Evolutionary conservation across 2,888 invertebrate species (phyloP).

Genomic region (Cinara cedri): DNA sequence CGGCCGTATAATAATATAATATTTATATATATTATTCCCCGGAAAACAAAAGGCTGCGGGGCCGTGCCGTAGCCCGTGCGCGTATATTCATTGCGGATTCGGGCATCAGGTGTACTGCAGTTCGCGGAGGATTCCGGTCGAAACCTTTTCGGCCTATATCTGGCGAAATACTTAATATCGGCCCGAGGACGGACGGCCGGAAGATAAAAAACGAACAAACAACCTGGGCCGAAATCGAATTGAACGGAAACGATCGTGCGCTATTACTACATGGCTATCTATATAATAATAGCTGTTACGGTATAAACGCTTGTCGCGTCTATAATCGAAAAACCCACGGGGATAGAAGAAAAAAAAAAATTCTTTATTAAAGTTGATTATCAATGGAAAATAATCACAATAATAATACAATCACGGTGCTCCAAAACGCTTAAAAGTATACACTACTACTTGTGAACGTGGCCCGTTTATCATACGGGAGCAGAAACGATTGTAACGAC

Average conservation of each 20-base stretch:
- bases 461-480: conserved; percentile 38
- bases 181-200: not conserved
- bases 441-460: not conserved
- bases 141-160: conserved; percentile 25
- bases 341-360: not conserved
- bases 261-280: too few relatives aligned
- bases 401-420: not conserved
- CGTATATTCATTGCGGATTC: conserved; percentile 1
- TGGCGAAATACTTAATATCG: not conserved
- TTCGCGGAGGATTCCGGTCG: conserved; percentile 22
- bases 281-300: too few relatives aligned
- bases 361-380: conserved; percentile 29
- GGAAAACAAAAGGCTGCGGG: not conserved
- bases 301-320: not conserved
- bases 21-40: not conserved
- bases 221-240: conserved; percentile 29
- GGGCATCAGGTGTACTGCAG: conserved; percentile 52
- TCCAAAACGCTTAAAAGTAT: not conserved
- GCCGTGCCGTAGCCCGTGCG: not conserved
- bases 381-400: not conserved
- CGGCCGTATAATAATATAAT: too few relatives aligned
- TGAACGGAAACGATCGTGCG: conserved; percentile 32
- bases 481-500: conserved; percentile 48
- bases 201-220: not conserved
- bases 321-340: not conserved